Evolutionary conservation across 2,113 vertebrate species (phyloP), one percentile per base, ranked within the genome.

Genomic region (Oryzias javanicus): DNA sequence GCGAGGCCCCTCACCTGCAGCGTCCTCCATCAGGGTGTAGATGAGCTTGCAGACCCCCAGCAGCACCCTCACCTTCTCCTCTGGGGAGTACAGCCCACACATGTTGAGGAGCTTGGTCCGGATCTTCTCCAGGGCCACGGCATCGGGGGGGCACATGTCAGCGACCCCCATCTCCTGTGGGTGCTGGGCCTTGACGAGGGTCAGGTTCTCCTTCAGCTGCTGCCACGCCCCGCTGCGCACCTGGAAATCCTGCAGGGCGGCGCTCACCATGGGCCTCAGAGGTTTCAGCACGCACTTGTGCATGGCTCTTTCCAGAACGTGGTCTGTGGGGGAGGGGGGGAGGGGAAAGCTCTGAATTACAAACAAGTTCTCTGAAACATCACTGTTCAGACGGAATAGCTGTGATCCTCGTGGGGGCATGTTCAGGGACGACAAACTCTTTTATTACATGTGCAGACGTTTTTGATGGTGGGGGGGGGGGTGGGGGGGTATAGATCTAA

Each of bases 251-350:
- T 92, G 92, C 72, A 98, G 70, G 82, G 91, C 93, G 1, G 77
- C 82, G 56, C 96, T 94, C 18, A 98, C 90, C 19, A 94, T 89
- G 3, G 89, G 86, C 81, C 94, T 96, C 74, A 98, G 74, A 0
- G 95, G 94, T 77, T 98, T 98, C 85, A 98, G 73, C 76, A 98
- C 96, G 72, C 96, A 98, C 76, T 98, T 98, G 76, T 97, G 94
- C 95, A 98, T 97, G 78, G 96, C 95, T 63, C 95, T 98, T 80
- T 98, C 96, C 78, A 98, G 81, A 25, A 98, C 92, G 35, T 90
- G 89, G 89, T 97, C 95, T 98, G 91, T 2, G 25, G 29, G 29
- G 29, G 35, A 10, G 35, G 2, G 8, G 3, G 27, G 27, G 6
- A 6, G 10, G 10, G 12, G 8, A 35, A 35, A 35, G 35, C 29